These are phyloP conservation scores for Pangasianodon hypophthalmus DNA, from an alignment of 2,113 vertebrate genomes.

Conservation along the genomic window DNA sequence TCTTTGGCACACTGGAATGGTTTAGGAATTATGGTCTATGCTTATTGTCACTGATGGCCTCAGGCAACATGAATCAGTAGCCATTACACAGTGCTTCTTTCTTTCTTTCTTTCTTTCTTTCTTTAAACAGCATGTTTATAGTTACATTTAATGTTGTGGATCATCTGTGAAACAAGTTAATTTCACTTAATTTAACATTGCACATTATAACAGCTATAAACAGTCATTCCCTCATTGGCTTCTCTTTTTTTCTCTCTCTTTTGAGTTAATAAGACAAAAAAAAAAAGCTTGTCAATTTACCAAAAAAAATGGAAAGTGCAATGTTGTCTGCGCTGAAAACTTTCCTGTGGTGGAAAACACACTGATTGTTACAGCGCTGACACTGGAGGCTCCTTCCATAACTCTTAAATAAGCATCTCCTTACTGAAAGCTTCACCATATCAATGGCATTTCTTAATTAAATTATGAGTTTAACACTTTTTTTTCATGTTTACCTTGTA, in stretches of 20 bases:
- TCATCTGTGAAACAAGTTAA: not conserved
- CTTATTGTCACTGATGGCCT: constrained; percentile 24
- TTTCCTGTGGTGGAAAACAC: too few relatives aligned
- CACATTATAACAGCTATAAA: not conserved
- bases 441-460: too few relatives aligned
- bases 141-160: not conserved
- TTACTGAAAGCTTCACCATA: not conserved
- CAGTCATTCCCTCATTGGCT: not conserved
- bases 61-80: constrained; percentile 2
- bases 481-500: not conserved
- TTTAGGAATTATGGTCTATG: not conserved
- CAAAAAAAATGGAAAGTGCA: not conserved
- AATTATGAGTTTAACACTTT: too few relatives aligned
- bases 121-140: not conserved
- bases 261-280: not conserved
- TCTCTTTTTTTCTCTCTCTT: not conserved
- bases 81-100: not conserved
- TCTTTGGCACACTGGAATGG: not conserved
- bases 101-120: not conserved
- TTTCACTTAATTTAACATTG: not conserved
- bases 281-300: not conserved
- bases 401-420: not conserved
- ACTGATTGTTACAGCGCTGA: too few relatives aligned
- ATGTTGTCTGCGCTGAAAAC: not conserved
- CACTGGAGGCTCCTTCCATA: not conserved